phyloP scores from a whole-genome alignment of 37 sponge, comb jelly and placozoan species.

The Geodia barretti region DNA sequence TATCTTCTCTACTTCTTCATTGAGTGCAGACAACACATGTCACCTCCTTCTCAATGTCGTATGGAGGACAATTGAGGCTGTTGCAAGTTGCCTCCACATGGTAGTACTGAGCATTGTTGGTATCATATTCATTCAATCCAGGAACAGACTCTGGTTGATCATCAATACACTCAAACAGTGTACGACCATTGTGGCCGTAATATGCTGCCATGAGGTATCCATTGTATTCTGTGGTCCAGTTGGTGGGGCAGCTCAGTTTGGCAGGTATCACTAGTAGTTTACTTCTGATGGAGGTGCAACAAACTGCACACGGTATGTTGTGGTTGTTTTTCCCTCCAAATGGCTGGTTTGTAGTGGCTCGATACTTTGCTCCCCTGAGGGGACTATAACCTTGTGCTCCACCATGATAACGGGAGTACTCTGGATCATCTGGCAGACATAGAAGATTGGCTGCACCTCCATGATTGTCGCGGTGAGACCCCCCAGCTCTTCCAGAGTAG shows the following conservation, averaged over 20 bases:
- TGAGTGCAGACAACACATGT: conserved; percentile 62
- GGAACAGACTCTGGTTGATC: conserved; percentile 14
- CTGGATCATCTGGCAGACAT: conserved; percentile 15
- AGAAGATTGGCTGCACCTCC: conserved; percentile 15
- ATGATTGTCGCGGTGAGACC: not conserved
- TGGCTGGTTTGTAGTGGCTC: conserved; percentile 5
- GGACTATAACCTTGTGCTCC: conserved; percentile 14
- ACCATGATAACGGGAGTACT: conserved; percentile 10
- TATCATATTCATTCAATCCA: conserved; percentile 12
- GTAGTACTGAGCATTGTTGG: conserved; percentile 28
- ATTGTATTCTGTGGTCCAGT: conserved; percentile 50
- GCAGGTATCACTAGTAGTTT: conserved; percentile 36
- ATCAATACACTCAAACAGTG: conserved; percentile 41
- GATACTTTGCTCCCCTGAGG: conserved; percentile 47
- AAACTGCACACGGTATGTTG: conserved; percentile 47
- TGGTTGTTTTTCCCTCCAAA: no score
- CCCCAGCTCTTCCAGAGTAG: conserved; percentile 3
- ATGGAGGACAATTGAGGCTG: conserved; percentile 44
- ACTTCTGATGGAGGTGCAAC: conserved; percentile 11
- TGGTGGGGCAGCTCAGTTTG: conserved; percentile 3
- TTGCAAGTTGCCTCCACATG: conserved; percentile 36
- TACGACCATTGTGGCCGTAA: not conserved
- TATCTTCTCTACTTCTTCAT: no score
- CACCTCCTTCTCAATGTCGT: conserved; percentile 31
- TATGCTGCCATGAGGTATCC: conserved; percentile 36